A percentile compares a stretch with the other conserved stretches of the same genome.
phyloP scores from a whole-genome alignment of 2,113 vertebrate genomes.

The Crotalus tigris region DNA sequence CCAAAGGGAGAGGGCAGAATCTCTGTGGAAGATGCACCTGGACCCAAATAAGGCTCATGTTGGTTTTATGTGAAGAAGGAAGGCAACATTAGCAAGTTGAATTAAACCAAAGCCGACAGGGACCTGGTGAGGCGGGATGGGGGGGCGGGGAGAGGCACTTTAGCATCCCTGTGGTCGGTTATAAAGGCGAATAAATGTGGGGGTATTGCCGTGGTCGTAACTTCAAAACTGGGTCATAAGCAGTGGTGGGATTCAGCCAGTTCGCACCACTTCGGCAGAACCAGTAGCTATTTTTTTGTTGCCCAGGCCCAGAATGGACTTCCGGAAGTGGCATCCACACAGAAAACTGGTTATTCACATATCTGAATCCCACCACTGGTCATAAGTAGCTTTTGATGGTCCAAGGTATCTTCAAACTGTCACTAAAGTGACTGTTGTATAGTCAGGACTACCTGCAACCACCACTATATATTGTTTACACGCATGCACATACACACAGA shows the following conservation, averaged over 20 bases:
- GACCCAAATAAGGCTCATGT: conserved; percentile 26
- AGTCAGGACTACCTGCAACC: background rate
- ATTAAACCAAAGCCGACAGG: background rate
- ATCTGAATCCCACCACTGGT: too few relatives aligned
- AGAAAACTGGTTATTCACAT: too few relatives aligned
- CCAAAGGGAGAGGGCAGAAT: background rate
- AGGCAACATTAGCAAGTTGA: conserved; percentile 37
- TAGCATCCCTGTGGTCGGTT: too few relatives aligned
- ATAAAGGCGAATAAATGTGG: too few relatives aligned
- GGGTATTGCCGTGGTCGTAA: background rate
- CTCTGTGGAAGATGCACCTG: conserved; percentile 23
- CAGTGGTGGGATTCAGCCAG: too few relatives aligned
- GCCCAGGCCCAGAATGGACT: too few relatives aligned
- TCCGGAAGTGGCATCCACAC: too few relatives aligned
- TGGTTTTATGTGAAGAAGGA: conserved; percentile 35
- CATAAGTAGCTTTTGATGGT: background rate
- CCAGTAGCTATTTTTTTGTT: too few relatives aligned
- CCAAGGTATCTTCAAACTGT: background rate
- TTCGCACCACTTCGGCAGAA: too few relatives aligned
- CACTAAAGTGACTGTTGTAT: background rate
- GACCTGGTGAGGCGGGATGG: too few relatives aligned
- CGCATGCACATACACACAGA: conserved; percentile 50
- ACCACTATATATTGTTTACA: conserved; percentile 61
- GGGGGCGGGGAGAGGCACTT: too few relatives aligned
- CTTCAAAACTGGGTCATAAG: background rate